Percentiles rank a stretch among this genome's conserved stretches.
phyloP scores from a whole-genome alignment of 2,113 vertebrate genomes.

The Tetrao urogallus region DNA sequence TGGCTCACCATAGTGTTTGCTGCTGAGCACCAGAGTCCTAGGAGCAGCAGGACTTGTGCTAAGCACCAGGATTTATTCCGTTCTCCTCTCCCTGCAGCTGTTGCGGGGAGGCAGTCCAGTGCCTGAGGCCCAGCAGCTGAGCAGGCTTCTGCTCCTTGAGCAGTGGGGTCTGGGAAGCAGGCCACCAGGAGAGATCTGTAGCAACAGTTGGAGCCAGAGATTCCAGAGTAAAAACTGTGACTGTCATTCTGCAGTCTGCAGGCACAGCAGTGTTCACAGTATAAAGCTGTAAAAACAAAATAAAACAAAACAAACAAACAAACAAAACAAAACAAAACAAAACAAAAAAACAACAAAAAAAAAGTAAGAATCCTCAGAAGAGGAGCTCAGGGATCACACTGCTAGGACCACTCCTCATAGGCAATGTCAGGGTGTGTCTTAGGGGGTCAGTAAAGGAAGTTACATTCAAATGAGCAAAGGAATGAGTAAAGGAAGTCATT shows the following conservation, averaged over 20 bases:
- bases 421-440: not conserved
- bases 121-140: not conserved
- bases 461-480: not conserved
- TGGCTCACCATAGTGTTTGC: not conserved
- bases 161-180: not conserved
- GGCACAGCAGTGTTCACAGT: not conserved
- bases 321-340: too few species aligned
- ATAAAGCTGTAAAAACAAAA: not conserved
- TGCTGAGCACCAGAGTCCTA: not conserved
- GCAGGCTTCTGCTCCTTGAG: not conserved
- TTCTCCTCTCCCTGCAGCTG: not conserved
- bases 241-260: not conserved
- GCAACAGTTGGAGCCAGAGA: not conserved
- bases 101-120: not conserved
- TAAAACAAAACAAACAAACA: too few species aligned
- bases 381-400: not conserved
- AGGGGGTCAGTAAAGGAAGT: not conserved
- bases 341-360: too few species aligned
- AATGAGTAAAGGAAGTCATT: too few species aligned
- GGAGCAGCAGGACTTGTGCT: too few species aligned
- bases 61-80: not conserved
- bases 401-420: not conserved
- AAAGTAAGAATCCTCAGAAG: not conserved
- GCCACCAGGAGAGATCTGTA: not conserved
- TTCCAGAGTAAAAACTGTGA: not conserved